Percentiles rank a stretch among this genome's conserved stretches.
Evolutionary conservation across 92 coral and sea anemone genomes (phyloP).

Genomic region (Montipora capitata): DNA sequence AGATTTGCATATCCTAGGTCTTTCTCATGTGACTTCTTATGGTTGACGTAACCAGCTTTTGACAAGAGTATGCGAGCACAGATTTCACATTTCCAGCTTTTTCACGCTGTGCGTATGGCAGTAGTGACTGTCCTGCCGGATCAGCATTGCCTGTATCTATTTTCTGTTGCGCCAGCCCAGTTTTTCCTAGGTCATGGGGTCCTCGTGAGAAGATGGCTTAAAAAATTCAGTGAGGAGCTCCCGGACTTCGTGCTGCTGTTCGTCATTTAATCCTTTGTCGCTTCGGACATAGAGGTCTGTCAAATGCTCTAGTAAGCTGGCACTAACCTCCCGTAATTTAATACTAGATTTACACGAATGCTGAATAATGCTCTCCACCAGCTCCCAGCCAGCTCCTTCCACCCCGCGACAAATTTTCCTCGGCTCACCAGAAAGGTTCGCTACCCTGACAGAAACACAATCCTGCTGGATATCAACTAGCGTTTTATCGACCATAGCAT

Average conservation of each 20-base stretch:
- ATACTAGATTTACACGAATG: neutral
- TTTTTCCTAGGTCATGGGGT: conserved; percentile 40
- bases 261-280: conserved; percentile 15
- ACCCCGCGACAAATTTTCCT: conserved; percentile 32
- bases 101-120: neutral
- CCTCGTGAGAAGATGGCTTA: conserved; percentile 53
- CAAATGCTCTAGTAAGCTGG: conserved; percentile 43
- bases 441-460: neutral
- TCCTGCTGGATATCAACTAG: no score
- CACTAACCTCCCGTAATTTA: neutral
- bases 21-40: no score
- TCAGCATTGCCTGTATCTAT: conserved; percentile 33
- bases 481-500: neutral
- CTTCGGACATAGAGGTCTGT: conserved; percentile 45
- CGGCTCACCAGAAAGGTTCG: neutral
- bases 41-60: no score
- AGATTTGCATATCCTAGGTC: no score
- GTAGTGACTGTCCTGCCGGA: neutral
- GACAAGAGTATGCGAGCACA: no score
- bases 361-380: conserved; percentile 40
- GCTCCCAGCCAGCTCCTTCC: conserved; percentile 35
- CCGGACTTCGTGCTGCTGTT: conserved; percentile 25
- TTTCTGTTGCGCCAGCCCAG: conserved; percentile 37
- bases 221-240: conserved; percentile 41
- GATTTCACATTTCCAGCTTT: no score